phyloP scores from a whole-genome alignment of 1,140 invertebrate species.

The Pentalonia nigronervosa region DNA sequence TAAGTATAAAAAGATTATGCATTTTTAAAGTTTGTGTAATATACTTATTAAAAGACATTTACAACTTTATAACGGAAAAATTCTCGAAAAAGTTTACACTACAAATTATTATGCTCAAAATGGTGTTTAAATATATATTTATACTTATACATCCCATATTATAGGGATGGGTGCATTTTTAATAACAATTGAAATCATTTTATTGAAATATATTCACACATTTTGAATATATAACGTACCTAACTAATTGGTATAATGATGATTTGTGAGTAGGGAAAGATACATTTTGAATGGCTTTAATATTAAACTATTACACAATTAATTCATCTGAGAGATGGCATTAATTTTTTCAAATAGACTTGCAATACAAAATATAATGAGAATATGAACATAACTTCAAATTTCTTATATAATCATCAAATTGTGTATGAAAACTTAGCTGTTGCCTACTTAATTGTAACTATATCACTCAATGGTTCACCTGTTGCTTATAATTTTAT shows the following conservation, averaged over 20 bases:
- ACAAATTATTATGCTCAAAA: neutral
- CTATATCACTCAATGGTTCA: neutral
- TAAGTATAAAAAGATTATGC: neutral
- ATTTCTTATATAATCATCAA: neutral
- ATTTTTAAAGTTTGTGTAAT: neutral
- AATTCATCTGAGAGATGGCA: neutral
- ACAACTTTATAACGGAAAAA: neutral
- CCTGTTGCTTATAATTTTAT: neutral
- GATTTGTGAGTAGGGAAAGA: neutral
- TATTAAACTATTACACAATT: neutral
- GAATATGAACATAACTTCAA: neutral
- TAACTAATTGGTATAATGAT: neutral
- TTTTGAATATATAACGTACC: neutral
- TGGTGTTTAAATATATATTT: too few species aligned
- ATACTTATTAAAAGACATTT: conserved; percentile 18
- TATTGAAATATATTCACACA: neutral
- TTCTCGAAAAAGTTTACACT: neutral
- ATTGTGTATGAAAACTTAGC: neutral
- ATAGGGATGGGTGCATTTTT: neutral
- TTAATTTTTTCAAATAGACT: neutral
- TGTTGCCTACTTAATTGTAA: neutral
- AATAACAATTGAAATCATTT: neutral
- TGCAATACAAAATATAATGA: neutral
- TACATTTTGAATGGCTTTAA: neutral
- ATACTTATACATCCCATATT: neutral